Conservation (phyloP, 92 coral and sea anemone species). For the Porites rus region DNA sequence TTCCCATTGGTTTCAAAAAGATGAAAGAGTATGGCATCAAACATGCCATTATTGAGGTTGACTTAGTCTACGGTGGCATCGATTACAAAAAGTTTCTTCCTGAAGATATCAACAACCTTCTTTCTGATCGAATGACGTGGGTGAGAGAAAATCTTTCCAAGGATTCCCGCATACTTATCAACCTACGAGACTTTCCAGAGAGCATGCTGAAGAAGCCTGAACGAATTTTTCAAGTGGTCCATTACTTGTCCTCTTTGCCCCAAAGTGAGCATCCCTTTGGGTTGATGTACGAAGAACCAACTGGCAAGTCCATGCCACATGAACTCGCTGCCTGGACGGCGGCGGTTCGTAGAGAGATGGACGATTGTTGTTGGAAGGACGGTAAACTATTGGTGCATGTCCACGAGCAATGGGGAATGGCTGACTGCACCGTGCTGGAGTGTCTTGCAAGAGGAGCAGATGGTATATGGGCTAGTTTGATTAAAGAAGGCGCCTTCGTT, state of each 20-base stretch:
- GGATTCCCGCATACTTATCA: conserved; percentile 43
- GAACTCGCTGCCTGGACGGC: conserved; percentile 55
- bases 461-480: conserved; percentile 69
- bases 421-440: conserved; percentile 45
- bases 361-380: conserved; percentile 25
- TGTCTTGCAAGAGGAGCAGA: conserved; percentile 50
- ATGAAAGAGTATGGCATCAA: conserved; percentile 30
- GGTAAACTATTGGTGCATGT: conserved; percentile 58
- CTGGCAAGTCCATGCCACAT: conserved; percentile 48
- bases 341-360: conserved; percentile 23
- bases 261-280: conserved; percentile 64
- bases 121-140: conserved; percentile 46
- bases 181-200: conserved; percentile 66
- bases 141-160: conserved; percentile 34
- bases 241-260: conserved; percentile 46
- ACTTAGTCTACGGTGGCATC: conserved; percentile 23
- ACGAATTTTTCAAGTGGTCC: conserved; percentile 48
- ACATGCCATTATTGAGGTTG: conserved; percentile 40
- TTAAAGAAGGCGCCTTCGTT: conserved; percentile 65
- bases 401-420: conserved; percentile 66
- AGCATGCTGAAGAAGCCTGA: conserved; percentile 48
- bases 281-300: not conserved
- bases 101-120: conserved; percentile 20
- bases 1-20: conserved; percentile 40
- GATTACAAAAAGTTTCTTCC: conserved; percentile 37